Conservation (phyloP, 2,797 vertebrate genomes). For the Gymnodraco acuticeps region DNA sequence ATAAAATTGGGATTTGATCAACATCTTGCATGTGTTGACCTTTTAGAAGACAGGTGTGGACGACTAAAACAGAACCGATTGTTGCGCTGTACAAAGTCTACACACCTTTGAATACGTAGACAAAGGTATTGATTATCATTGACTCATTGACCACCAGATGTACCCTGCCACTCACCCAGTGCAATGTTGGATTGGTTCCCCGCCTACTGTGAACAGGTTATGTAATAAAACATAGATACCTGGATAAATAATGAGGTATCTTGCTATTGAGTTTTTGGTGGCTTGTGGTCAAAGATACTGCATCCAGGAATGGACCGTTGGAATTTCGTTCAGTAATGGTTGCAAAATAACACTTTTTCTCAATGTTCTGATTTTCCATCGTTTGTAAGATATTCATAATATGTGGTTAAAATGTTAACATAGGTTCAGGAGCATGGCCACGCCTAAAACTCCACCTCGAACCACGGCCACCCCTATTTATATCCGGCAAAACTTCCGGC, state of each 20-base stretch:
- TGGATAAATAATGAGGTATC: neutral
- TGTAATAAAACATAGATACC: neutral
- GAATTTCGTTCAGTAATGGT: neutral
- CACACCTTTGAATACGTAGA: neutral
- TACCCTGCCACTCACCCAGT: neutral
- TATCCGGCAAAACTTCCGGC: too few species aligned
- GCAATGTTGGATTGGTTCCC: slow-evolving; percentile 7
- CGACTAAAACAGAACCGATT: neutral
- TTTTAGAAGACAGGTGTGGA: neutral
- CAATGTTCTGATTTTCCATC: neutral
- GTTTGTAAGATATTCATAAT: slow-evolving; percentile 10
- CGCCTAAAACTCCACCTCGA: too few species aligned
- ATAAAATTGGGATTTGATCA: neutral
- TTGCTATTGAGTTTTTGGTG: slow-evolving; percentile 12
- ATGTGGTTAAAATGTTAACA: too few species aligned
- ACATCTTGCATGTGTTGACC: neutral
- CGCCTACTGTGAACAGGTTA: neutral
- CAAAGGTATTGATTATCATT: neutral
- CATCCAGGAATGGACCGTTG: slow-evolving; percentile 6
- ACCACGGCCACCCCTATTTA: too few species aligned
- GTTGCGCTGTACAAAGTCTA: neutral
- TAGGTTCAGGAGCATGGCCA: too few species aligned
- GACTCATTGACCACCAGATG: too few species aligned
- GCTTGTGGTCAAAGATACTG: slow-evolving; percentile 10
- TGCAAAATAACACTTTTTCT: neutral